phyloP scores from a whole-genome alignment of 2,888 invertebrate genomes.

The Tanytarsus gracilentus region DNA sequence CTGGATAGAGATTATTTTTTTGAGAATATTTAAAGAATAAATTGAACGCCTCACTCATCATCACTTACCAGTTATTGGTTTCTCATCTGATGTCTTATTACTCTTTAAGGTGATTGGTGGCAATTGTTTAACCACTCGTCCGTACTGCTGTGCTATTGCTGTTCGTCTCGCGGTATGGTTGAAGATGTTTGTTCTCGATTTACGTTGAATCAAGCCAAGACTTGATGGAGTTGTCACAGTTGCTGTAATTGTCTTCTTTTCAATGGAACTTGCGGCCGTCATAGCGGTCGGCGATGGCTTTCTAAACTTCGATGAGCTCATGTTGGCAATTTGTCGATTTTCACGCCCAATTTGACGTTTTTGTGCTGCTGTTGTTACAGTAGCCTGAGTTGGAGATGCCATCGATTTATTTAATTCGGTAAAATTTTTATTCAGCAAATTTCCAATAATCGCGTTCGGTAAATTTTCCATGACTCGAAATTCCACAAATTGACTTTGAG shows the following conservation, averaged over 20 bases:
- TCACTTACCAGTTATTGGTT: constrained; percentile 6
- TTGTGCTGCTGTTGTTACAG: constrained; percentile 24
- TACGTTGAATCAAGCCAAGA: constrained; percentile 15
- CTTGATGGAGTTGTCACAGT: constrained; percentile 8
- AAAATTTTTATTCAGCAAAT: constrained; percentile 51
- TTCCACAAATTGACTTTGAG: constrained; percentile 40
- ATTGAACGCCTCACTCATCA: too few species aligned
- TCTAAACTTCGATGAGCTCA: constrained; percentile 28
- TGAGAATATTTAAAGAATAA: too few species aligned
- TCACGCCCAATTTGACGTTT: constrained; percentile 23
- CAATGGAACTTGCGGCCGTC: too few species aligned
- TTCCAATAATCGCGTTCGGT: constrained; percentile 63
- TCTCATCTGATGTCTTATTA: constrained; percentile 11
- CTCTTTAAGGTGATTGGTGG: constrained; percentile 22
- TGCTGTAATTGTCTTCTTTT: constrained; percentile 23
- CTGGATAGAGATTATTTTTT: too few species aligned
- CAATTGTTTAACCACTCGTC: constrained; percentile 19
- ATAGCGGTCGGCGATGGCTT: constrained; percentile 22
- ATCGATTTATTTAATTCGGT: constrained; percentile 36
- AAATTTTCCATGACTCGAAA: constrained; percentile 70
- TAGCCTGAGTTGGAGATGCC: constrained; percentile 21
- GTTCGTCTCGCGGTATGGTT: constrained; percentile 12
- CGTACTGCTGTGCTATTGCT: constrained; percentile 16
- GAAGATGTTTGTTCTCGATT: constrained; percentile 14
- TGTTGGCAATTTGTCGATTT: constrained; percentile 30